Evolutionary conservation across 1,140 invertebrate species (phyloP).

Genomic region (Neodiprion pinetum): DNA sequence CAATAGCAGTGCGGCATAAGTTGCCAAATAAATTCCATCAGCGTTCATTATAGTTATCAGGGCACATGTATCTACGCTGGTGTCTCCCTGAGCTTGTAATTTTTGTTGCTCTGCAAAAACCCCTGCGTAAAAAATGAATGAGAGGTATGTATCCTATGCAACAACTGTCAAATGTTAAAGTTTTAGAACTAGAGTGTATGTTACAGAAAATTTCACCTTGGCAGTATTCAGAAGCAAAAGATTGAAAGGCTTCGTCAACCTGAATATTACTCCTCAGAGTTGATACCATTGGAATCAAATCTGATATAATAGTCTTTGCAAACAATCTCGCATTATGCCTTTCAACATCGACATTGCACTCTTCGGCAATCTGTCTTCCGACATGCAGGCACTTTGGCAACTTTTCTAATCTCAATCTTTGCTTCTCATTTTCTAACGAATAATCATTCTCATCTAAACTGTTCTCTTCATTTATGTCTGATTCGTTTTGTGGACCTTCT

Average conservation of each 20-base stretch:
- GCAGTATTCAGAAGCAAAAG: slow-evolving; percentile 91
- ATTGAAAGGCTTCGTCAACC: slow-evolving; percentile 88
- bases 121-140: slow-evolving; percentile 35
- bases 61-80: slow-evolving; percentile 44
- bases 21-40: slow-evolving; percentile 92
- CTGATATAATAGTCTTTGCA: slow-evolving; percentile 72
- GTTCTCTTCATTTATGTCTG: slow-evolving; percentile 62
- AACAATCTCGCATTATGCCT: slow-evolving; percentile 81
- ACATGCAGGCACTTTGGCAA: slow-evolving; percentile 69
- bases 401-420: slow-evolving; percentile 67
- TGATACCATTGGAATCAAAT: slow-evolving; percentile 76
- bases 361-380: slow-evolving; percentile 64
- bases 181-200: slow-evolving; percentile 58
- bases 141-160: not conserved
- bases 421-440: slow-evolving; percentile 60
- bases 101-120: slow-evolving; percentile 57
- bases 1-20: slow-evolving; percentile 82
- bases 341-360: slow-evolving; percentile 79
- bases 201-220: slow-evolving; percentile 72
- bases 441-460: slow-evolving; percentile 57
- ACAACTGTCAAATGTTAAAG: slow-evolving; percentile 22
- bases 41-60: slow-evolving; percentile 87
- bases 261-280: slow-evolving; percentile 78
- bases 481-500: slow-evolving; percentile 72
- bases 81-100: slow-evolving; percentile 47